These are phyloP conservation scores for Mola mola DNA, from an alignment of 2,113 vertebrate genomes.

Conservation along the genomic window DNA sequence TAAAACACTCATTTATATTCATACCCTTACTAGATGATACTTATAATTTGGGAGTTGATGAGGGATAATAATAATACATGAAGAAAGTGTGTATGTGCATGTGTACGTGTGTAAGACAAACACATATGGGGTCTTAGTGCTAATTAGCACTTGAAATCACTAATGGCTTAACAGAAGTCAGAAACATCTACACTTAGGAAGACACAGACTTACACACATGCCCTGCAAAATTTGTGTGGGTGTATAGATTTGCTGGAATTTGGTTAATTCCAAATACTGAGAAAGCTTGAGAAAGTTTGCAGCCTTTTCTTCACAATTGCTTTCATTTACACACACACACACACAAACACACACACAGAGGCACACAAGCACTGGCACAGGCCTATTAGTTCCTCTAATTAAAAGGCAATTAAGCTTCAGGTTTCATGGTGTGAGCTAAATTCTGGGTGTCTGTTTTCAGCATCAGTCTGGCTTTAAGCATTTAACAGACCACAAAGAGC, in stretches of 20 bases:
- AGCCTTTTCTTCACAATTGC: slow-evolving; percentile 50
- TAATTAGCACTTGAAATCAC: slow-evolving; percentile 57
- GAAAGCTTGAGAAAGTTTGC: slow-evolving; percentile 66
- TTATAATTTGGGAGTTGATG: slow-evolving; percentile 27
- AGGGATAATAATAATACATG: neutral
- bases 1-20: neutral
- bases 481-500: slow-evolving; percentile 75
- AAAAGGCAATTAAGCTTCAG: slow-evolving; percentile 81
- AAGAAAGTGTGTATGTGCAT: neutral
- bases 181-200: neutral
- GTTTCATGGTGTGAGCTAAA: slow-evolving; percentile 77
- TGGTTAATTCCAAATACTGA: slow-evolving; percentile 67
- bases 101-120: too few relatives aligned
- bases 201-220: slow-evolving; percentile 1
- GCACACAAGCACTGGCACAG: slow-evolving; percentile 30
- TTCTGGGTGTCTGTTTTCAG: slow-evolving; percentile 73
- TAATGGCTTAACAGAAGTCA: slow-evolving; percentile 56
- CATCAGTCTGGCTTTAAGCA: slow-evolving; percentile 64
- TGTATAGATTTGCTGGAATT: slow-evolving; percentile 25
- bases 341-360: slow-evolving; percentile 26
- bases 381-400: slow-evolving; percentile 78
- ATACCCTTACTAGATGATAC: slow-evolving; percentile 5
- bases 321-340: slow-evolving; percentile 13
- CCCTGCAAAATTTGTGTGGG: neutral
- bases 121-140: slow-evolving; percentile 36